Percentiles rank a stretch among this genome's conserved stretches.
These are phyloP conservation scores for Heliothis peltigera DNA, from an alignment of 2,888 invertebrate genomes.

Conservation along the genomic window DNA sequence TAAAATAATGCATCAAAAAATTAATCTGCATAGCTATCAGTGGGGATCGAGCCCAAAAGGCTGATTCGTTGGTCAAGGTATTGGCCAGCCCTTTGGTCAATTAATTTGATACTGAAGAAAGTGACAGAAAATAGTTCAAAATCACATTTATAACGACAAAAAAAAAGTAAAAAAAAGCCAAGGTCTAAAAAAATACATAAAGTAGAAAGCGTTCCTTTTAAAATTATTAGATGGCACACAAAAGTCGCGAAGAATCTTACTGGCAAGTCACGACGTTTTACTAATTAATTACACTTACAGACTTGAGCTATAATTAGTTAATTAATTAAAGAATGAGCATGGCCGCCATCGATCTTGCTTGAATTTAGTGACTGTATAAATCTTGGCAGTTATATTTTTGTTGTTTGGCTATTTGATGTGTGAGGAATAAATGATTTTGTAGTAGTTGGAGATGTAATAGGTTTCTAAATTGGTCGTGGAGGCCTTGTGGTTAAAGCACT, in stretches of 20 bases:
- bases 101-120: too few relatives aligned
- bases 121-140: too few relatives aligned
- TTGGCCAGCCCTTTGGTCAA: too few relatives aligned
- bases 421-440: not conserved
- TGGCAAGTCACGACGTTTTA: slow-evolving; percentile 46
- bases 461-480: too few relatives aligned
- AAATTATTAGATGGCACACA: slow-evolving; percentile 6
- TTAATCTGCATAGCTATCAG: too few relatives aligned
- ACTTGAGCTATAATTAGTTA: slow-evolving; percentile 65
- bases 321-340: slow-evolving; percentile 64
- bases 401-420: slow-evolving; percentile 7
- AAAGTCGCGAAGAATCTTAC: slow-evolving; percentile 44
- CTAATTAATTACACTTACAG: slow-evolving; percentile 66
- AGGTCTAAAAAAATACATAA: not conserved
- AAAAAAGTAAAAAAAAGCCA: not conserved
- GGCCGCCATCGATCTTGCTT: slow-evolving; percentile 49
- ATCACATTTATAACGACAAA: too few relatives aligned
- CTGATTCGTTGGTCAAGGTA: too few relatives aligned
- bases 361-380: slow-evolving; percentile 14
- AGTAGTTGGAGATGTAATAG: too few relatives aligned
- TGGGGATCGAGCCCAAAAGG: too few relatives aligned
- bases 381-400: slow-evolving; percentile 19
- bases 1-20: too few relatives aligned
- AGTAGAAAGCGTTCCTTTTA: not conserved
- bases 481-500: too few relatives aligned